phyloP scores from a whole-genome alignment of 2,888 invertebrate genomes.

The Ischnura elegans region DNA sequence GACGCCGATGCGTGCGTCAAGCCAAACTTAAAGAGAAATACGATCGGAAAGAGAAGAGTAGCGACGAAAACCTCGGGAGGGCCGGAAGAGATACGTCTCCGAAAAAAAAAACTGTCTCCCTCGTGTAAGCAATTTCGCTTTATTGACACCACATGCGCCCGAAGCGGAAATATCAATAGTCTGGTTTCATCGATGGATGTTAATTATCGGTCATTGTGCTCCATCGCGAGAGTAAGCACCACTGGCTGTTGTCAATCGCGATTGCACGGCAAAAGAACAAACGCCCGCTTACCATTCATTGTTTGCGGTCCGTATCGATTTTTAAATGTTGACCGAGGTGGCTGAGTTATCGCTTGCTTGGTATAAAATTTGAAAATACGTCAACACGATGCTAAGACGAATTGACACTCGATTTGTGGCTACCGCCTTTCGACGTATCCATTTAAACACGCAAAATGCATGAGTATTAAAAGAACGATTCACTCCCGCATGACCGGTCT shows the following conservation, averaged over 20 bases:
- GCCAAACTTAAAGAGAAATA: not conserved
- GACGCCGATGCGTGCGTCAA: no score
- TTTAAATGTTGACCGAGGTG: not conserved
- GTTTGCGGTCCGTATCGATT: conserved; percentile 1
- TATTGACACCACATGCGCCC: not conserved
- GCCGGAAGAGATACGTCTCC: not conserved
- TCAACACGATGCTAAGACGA: not conserved
- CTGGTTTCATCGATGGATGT: not conserved
- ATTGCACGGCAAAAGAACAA: not conserved
- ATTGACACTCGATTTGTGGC: not conserved
- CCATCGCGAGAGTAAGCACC: not conserved
- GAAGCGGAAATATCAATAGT: not conserved
- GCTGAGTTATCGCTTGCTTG: not conserved
- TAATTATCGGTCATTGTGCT: conserved; percentile 30
- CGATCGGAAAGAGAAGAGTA: not conserved
- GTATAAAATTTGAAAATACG: not conserved
- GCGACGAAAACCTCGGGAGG: not conserved
- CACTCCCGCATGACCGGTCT: no score
- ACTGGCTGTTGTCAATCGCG: not conserved
- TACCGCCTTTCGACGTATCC: no score
- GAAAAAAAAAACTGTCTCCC: not conserved
- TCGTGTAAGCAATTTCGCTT: not conserved
- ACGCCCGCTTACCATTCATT: not conserved
- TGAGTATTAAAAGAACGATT: no score
- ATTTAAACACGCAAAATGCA: no score